phyloP scores from a whole-genome alignment of 2,888 invertebrate species.

The Chelonus formosanus region DNA sequence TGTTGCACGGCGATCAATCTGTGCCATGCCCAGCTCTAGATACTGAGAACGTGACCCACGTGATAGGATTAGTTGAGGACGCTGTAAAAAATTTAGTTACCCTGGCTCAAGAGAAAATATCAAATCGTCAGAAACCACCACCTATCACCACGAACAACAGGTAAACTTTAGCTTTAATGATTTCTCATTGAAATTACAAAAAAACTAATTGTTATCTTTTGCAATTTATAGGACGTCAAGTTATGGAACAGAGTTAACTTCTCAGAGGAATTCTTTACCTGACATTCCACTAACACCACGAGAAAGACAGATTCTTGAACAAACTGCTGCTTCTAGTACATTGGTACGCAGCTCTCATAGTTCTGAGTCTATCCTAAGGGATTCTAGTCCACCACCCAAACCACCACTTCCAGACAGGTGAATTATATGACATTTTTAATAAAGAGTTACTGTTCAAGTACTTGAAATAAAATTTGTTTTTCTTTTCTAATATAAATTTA shows the following conservation, averaged over 20 bases:
- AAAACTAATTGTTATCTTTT: too few relatives aligned
- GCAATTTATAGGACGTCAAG: constrained; percentile 56
- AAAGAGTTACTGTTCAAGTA: neutral
- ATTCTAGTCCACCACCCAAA: constrained; percentile 82
- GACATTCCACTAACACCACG: constrained; percentile 87
- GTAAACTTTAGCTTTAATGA: constrained; percentile 40
- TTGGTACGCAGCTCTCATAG: constrained; percentile 82
- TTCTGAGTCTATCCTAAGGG: constrained; percentile 80
- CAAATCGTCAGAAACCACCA: constrained; percentile 68
- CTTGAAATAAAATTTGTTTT: neutral
- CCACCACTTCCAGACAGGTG: constrained; percentile 86
- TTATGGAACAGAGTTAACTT: constrained; percentile 59
- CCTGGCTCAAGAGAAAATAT: constrained; percentile 84
- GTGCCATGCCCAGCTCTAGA: constrained; percentile 72
- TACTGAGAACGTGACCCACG: constrained; percentile 73
- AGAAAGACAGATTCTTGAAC: constrained; percentile 75
- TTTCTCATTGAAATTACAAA: too few relatives aligned
- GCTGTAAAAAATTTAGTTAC: constrained; percentile 81
- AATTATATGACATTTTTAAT: constrained; percentile 36
- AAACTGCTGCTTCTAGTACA: constrained; percentile 67
- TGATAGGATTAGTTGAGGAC: constrained; percentile 76
- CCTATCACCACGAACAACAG: constrained; percentile 57
- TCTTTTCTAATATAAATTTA: constrained; percentile 1
- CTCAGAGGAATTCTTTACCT: constrained; percentile 75
- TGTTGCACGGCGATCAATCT: constrained; percentile 78